These are phyloP conservation scores for Saccopteryx bilineata DNA, from an alignment of 2,113 vertebrate species.

Conservation along the genomic window DNA sequence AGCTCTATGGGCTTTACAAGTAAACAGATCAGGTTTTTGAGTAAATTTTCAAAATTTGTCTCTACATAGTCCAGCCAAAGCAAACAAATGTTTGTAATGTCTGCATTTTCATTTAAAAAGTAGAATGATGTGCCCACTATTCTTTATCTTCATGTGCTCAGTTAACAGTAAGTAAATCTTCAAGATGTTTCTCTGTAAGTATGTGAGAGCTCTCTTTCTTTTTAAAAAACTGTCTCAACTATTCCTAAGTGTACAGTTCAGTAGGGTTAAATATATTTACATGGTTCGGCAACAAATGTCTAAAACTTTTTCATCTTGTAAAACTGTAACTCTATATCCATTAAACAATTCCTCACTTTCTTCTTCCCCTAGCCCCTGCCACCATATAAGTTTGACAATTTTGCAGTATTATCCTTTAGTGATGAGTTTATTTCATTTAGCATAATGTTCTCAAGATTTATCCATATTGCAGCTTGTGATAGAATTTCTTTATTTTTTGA, in stretches of 20 bases:
- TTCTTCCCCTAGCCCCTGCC: background rate
- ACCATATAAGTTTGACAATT: background rate
- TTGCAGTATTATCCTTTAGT: background rate
- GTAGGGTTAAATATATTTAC: background rate
- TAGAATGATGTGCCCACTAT: background rate
- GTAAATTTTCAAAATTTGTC: background rate
- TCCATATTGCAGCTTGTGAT: too few relatives aligned
- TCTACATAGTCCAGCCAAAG: background rate
- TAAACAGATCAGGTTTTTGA: background rate
- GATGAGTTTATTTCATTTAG: background rate
- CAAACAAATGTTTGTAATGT: background rate
- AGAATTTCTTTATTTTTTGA: background rate
- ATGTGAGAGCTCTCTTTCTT: background rate
- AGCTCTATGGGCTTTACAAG: rapidly evolving
- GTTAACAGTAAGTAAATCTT: background rate
- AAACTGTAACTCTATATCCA: background rate
- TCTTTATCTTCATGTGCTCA: background rate
- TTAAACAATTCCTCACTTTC: background rate
- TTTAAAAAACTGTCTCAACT: too few relatives aligned
- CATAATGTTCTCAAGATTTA: background rate
- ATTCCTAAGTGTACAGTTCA: background rate
- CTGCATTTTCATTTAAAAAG: background rate
- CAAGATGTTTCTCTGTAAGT: background rate
- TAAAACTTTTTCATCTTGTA: background rate
- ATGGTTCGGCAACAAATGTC: background rate